A percentile compares a stretch with the other conserved stretches of the same genome.
Conservation (phyloP, 2,888 invertebrate species). For the Lathronympha strigana region DNA sequence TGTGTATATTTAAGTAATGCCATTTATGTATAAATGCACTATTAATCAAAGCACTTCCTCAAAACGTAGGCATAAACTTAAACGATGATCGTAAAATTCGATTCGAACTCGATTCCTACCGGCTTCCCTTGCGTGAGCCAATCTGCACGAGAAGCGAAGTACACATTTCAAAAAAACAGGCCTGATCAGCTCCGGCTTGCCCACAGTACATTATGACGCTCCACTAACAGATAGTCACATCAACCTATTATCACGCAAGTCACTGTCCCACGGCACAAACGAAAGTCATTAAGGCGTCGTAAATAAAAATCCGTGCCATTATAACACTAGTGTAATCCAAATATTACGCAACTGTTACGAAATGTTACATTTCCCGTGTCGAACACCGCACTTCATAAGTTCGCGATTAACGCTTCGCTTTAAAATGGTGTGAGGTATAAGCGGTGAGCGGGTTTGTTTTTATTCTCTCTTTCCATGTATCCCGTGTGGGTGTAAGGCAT, state of each 20-base stretch:
- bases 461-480: no score
- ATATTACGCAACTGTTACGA: conserved; percentile 39
- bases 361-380: conserved; percentile 25
- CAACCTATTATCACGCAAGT: background rate
- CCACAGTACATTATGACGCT: no score
- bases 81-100: no score
- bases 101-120: no score
- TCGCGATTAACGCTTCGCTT: conserved; percentile 29
- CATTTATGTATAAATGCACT: no score
- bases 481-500: background rate
- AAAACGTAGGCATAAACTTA: no score
- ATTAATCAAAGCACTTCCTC: no score
- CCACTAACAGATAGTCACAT: no score
- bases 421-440: background rate
- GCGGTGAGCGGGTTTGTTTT: conserved; percentile 18
- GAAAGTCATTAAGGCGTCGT: conserved; percentile 12
- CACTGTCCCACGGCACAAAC: conserved; percentile 22
- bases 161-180: background rate
- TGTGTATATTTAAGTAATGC: no score
- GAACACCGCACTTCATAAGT: conserved; percentile 33
- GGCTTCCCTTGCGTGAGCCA: no score
- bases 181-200: no score
- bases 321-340: conserved; percentile 14
- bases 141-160: no score
- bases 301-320: conserved; percentile 27